These are phyloP conservation scores for Megaceryle torquata DNA, from an alignment of 2,113 vertebrate genomes.

Conservation along the genomic window DNA sequence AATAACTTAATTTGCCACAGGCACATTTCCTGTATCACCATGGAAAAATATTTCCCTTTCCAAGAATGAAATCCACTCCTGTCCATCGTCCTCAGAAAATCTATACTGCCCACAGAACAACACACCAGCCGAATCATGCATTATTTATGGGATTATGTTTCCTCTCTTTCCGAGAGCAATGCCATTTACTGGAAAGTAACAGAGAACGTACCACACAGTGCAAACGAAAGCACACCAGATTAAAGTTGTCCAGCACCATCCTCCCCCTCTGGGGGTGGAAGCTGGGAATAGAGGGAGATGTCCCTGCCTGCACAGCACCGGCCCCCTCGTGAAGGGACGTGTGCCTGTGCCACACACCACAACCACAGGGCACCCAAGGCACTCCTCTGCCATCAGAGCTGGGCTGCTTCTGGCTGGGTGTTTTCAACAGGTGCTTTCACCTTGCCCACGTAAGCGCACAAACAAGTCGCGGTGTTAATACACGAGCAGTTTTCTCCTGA, in stretches of 20 bases:
- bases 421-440: background rate
- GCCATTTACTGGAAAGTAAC: background rate
- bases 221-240: background rate
- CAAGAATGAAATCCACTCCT: conserved; percentile 22
- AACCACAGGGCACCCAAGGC: background rate
- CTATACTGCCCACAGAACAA: background rate
- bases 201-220: background rate
- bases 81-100: background rate
- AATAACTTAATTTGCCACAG: background rate
- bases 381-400: background rate
- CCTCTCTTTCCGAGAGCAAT: background rate
- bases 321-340: too few species aligned
- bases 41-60: conserved; percentile 5
- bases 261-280: background rate
- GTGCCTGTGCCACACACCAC: too few species aligned
- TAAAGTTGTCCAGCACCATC: background rate
- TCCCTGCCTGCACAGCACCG: background rate
- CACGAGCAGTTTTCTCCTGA: background rate
- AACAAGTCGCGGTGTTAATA: background rate
- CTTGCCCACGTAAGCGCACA: background rate
- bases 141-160: background rate
- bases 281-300: background rate
- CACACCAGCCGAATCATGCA: background rate
- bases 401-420: background rate
- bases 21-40: background rate